phyloP scores from a whole-genome alignment of 2,113 vertebrate genomes.

The Gadus chalcogrammus region DNA sequence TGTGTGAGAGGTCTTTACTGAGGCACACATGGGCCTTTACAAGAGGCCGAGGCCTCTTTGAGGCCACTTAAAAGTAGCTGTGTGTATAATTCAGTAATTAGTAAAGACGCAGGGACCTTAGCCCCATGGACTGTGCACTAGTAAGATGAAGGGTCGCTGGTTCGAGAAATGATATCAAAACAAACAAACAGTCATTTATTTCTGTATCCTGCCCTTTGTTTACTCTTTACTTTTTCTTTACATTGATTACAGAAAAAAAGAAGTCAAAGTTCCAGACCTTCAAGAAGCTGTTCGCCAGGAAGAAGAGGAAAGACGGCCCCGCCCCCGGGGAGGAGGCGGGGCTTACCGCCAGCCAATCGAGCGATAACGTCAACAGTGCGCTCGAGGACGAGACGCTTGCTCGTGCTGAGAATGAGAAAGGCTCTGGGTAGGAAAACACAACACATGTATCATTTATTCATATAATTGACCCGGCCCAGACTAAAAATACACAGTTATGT shows the following conservation, averaged over 20 bases:
- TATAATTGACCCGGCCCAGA: no score
- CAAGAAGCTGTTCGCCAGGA: slow-evolving; percentile 87
- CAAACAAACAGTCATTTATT: no score
- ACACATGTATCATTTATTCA: neutral
- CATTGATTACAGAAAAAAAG: slow-evolving; percentile 80
- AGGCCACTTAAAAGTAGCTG: no score
- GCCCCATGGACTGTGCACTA: no score
- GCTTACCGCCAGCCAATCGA: slow-evolving; percentile 78
- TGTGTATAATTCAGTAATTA: no score
- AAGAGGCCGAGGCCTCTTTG: no score
- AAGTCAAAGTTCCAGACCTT: slow-evolving; percentile 91
- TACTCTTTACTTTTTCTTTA: neutral
- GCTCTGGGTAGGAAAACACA: slow-evolving; percentile 70
- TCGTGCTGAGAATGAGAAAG: slow-evolving; percentile 49
- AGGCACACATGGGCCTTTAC: no score
- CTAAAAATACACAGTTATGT: no score
- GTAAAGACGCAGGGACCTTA: no score
- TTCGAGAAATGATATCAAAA: no score
- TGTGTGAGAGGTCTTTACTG: slow-evolving; percentile 28
- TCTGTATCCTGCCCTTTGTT: neutral
- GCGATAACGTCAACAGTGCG: slow-evolving; percentile 70
- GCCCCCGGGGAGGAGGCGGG: slow-evolving; percentile 43
- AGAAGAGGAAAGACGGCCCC: slow-evolving; percentile 80
- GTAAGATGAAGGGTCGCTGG: no score
- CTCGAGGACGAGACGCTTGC: slow-evolving; percentile 56